Evolutionary conservation across 2,797 vertebrate species (phyloP), one percentile per base, ranked within the genome.

Genomic region (Iguana delicatissima): DNA sequence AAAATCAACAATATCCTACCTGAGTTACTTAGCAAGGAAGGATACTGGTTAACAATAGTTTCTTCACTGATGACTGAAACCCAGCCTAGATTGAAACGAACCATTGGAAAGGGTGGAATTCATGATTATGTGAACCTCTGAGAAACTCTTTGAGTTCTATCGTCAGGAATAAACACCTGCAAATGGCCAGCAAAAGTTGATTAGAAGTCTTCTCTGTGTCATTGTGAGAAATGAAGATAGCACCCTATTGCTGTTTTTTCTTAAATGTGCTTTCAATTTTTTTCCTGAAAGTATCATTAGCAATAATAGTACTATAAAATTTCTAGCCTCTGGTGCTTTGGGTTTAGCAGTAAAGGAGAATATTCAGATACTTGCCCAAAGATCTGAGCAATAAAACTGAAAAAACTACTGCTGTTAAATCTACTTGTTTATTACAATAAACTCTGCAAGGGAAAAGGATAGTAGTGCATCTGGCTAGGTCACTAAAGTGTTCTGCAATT

Each of bases 341-440:
- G n/a, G 74, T 85, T 35, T 90, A 2, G 82, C 16, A 3, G 72
- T 18, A 93, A 92, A 89, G 80, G 0, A 62, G 12, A 62, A 46
- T 90, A 95, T 77, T 72, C 87, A 85, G 42, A 93, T 77, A 69
- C 86, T 94, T 93, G 32, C 0, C 0, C n/a, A 50, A 32, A 62
- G 8, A 88, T 62, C 50, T 35, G 69, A 59, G 59, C 42, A 91
- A 87, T 38, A 87, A 94, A 92, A 79, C 59, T 50, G 85, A 93
- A 91, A 38, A 81, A 76, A 14, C 2, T 69, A 46, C 69, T 35
- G 9, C 76, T 32, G 84, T 89, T 91, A 88, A 90, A 77, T n/a
- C 86, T 0, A 24, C 13, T 90, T 94, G 69, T 84, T 86, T 85
- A 22, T 4, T 14, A 55, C 72, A 46, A 85, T 69, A 74, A 64